Evolutionary conservation across 2,888 invertebrate species (phyloP).

Genomic region (Paralinhomoeus sp.): DNA sequence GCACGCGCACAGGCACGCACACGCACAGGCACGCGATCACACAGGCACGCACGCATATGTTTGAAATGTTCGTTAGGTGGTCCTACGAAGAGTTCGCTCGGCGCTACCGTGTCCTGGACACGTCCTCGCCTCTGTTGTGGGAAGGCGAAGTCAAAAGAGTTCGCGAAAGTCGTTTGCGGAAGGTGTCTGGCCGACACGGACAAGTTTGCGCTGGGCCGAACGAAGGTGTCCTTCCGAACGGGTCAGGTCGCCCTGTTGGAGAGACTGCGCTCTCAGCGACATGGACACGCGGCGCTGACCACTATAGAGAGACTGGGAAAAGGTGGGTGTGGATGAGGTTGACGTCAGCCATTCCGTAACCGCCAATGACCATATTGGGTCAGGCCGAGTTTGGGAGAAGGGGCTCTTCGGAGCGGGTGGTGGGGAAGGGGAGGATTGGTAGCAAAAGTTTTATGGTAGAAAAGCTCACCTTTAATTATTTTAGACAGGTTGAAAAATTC

Average conservation of each 20-base stretch:
- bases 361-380: too few species aligned
- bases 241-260: constrained; percentile 93
- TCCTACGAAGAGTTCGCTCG: constrained; percentile 41
- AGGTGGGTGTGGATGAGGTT: constrained; percentile 1
- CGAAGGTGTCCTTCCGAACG: constrained; percentile 90
- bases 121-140: constrained; percentile 35
- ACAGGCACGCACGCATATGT: too few species aligned
- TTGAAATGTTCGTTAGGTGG: constrained; percentile 32
- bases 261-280: constrained; percentile 56
- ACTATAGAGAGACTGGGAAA: constrained; percentile 53
- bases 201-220: constrained; percentile 86
- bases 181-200: constrained; percentile 44
- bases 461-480: too few species aligned
- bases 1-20: too few species aligned
- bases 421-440: too few species aligned
- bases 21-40: too few species aligned
- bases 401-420: too few species aligned
- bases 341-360: too few species aligned
- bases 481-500: too few species aligned
- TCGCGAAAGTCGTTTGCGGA: constrained; percentile 52
- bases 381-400: too few species aligned
- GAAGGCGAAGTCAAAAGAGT: constrained; percentile 49
- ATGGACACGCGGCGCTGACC: constrained; percentile 60
- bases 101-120: constrained; percentile 63
- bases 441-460: too few species aligned